phyloP scores from a whole-genome alignment of 2,113 vertebrate genomes.

The Aldabrachelys gigantea region DNA sequence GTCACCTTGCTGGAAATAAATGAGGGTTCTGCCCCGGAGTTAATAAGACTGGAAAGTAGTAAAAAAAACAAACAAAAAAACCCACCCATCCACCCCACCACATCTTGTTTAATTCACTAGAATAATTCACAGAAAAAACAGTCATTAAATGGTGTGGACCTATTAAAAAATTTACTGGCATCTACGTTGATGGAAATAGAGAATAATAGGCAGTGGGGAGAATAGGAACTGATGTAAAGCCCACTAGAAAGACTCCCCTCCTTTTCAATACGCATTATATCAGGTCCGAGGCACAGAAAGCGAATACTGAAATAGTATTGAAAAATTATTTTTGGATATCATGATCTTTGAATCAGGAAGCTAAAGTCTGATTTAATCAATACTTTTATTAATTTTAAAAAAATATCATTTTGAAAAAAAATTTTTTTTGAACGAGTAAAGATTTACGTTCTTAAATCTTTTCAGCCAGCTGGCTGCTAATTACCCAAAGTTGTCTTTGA shows the following conservation, averaged over 20 bases:
- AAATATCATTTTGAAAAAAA: background rate
- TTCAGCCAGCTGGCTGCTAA: slow-evolving; percentile 7
- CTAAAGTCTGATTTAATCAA: background rate
- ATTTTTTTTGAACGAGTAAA: background rate
- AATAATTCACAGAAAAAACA: background rate
- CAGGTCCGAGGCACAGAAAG: background rate
- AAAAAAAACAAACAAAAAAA: background rate
- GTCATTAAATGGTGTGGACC: too few relatives aligned
- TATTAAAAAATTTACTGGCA: background rate
- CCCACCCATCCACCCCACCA: background rate
- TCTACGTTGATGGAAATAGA: background rate
- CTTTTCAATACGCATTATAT: background rate
- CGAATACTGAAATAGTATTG: background rate
- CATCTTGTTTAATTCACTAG: background rate
- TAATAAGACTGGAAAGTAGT: background rate
- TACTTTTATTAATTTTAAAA: fast-evolving
- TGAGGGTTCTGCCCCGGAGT: background rate
- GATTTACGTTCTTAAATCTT: background rate
- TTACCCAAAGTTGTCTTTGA: background rate
- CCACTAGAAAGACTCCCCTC: too few relatives aligned
- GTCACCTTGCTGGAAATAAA: background rate
- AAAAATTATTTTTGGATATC: background rate
- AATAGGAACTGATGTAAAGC: background rate
- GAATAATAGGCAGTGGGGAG: background rate
- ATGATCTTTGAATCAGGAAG: background rate